These are phyloP conservation scores for Epistrophe eligans DNA, from an alignment of 2,888 invertebrate species.

Conservation along the genomic window DNA sequence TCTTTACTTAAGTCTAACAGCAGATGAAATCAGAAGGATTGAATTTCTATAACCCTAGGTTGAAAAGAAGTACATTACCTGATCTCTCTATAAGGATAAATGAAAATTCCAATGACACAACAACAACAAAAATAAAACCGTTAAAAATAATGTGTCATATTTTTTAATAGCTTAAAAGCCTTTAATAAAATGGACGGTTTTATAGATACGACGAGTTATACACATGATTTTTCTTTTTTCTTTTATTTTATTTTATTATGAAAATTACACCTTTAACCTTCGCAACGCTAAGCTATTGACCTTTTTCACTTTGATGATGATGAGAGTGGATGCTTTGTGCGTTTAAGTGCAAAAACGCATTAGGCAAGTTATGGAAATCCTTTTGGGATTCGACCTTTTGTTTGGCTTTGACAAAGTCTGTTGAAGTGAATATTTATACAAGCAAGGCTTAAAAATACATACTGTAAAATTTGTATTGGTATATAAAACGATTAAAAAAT, in stretches of 20 bases:
- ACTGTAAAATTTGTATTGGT: too few relatives aligned
- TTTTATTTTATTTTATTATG: neutral
- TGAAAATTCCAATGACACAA: slow-evolving; percentile 28
- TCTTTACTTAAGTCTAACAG: neutral
- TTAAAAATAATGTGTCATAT: neutral
- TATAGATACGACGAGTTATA: neutral
- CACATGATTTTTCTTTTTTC: neutral
- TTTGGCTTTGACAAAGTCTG: slow-evolving; percentile 29
- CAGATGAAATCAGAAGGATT: slow-evolving; percentile 3
- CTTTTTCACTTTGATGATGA: slow-evolving; percentile 3
- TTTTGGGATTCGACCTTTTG: slow-evolving; percentile 49
- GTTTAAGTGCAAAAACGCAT: slow-evolving; percentile 61
- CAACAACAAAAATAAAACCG: neutral
- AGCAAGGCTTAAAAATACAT: neutral
- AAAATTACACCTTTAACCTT: slow-evolving; percentile 45
- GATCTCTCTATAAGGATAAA: neutral
- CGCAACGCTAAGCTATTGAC: slow-evolving; percentile 27
- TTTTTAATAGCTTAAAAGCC: slow-evolving; percentile 15
- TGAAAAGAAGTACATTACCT: slow-evolving; percentile 8
- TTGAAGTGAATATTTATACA: slow-evolving; percentile 13
- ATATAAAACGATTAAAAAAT: neutral
- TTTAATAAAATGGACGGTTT: neutral
- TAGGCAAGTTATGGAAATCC: slow-evolving; percentile 52
- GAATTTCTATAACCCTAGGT: slow-evolving; percentile 5
- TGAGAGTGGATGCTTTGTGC: slow-evolving; percentile 20